A percentile compares a stretch with the other conserved stretches of the same genome.
Conservation (phyloP, 2,888 invertebrate species). For the Phyllotreta striolata region DNA sequence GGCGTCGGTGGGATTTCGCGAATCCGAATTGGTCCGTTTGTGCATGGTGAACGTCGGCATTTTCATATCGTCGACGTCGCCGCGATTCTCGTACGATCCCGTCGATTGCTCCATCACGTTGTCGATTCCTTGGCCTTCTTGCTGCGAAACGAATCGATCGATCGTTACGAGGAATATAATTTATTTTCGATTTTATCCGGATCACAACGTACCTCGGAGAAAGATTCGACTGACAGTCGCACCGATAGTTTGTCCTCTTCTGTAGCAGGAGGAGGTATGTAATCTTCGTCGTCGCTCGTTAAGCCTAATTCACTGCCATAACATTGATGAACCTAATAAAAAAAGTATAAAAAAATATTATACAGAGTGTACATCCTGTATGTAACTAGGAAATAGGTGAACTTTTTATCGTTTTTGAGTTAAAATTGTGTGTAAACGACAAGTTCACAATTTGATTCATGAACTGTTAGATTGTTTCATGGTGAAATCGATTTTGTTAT, state of each 20-base stretch:
- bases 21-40: conserved; percentile 37
- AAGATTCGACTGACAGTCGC: conserved; percentile 62
- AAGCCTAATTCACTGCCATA: conserved; percentile 95
- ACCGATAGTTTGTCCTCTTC: conserved; percentile 65
- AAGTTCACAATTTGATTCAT: too few relatives aligned
- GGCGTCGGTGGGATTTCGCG: conserved; percentile 73
- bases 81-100: conserved; percentile 45
- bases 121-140: conserved; percentile 36
- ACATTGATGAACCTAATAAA: conserved; percentile 79
- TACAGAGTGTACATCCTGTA: not conserved
- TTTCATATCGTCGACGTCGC: conserved; percentile 37
- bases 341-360: conserved; percentile 1
- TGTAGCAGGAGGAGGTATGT: conserved; percentile 71
- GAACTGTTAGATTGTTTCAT: too few relatives aligned
- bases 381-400: not conserved
- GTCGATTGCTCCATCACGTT: conserved; percentile 44
- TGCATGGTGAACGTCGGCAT: conserved; percentile 23
- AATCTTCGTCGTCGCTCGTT: conserved; percentile 92
- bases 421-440: too few relatives aligned
- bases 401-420: too few relatives aligned
- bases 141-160: conserved; percentile 33
- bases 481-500: too few relatives aligned
- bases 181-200: conserved; percentile 2
- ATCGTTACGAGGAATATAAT: not conserved
- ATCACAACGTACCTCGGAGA: conserved; percentile 49